Evolutionary conservation across 2,113 vertebrate species (phyloP).

Genomic region (Oostethus manadensis): DNA sequence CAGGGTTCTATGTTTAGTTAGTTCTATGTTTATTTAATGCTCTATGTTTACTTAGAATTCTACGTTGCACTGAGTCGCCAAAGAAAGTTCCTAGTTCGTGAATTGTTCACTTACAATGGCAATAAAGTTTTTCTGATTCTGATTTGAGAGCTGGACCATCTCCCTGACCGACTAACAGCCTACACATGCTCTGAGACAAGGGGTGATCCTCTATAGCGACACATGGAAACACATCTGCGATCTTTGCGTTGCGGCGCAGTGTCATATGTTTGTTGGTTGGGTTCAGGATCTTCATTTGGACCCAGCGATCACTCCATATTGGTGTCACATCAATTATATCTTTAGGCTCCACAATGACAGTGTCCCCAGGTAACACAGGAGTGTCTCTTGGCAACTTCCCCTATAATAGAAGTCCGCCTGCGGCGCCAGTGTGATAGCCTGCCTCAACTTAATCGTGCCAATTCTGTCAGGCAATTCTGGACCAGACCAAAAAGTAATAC

Average conservation of each 20-base stretch:
- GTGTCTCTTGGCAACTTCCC: neutral
- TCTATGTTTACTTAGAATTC: too few relatives aligned
- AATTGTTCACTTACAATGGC: too few relatives aligned
- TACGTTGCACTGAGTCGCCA: too few relatives aligned
- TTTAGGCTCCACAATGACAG: constrained; percentile 3
- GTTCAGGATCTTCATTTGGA: constrained; percentile 10
- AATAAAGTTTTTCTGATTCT: too few relatives aligned
- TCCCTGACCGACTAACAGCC: neutral
- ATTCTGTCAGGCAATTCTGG: too few relatives aligned
- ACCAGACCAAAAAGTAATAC: too few relatives aligned
- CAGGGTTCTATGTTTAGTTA: too few relatives aligned
- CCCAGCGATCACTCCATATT: constrained; percentile 2
- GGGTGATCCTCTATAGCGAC: neutral
- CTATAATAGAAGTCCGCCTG: neutral
- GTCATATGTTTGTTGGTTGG: neutral
- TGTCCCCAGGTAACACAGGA: constrained; percentile 9
- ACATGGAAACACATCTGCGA: neutral
- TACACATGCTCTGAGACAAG: neutral
- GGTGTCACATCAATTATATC: neutral
- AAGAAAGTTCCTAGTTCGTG: too few relatives aligned
- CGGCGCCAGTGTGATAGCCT: too few relatives aligned
- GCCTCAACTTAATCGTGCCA: too few relatives aligned
- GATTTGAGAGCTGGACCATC: neutral
- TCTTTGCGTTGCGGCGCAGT: neutral
- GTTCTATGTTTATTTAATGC: too few relatives aligned